A percentile compares a stretch with the other conserved stretches of the same genome.
phyloP scores from a whole-genome alignment of 2,888 invertebrate genomes.

The Harmothoe impar region DNA sequence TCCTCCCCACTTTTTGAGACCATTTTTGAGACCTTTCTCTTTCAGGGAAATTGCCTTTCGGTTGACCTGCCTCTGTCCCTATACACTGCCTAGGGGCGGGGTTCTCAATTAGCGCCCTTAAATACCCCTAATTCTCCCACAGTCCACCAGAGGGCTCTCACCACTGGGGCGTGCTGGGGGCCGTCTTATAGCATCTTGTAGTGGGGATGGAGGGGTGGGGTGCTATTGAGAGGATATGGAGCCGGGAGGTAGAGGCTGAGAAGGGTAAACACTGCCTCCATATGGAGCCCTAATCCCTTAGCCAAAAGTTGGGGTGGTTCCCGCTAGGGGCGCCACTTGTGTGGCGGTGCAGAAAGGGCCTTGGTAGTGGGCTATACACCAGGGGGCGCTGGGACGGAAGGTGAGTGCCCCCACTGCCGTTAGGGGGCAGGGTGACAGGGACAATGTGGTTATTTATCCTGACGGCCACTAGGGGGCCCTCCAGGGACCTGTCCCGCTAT shows the following conservation, averaged over 20 bases:
- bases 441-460: not conserved
- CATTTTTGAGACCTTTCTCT: not conserved
- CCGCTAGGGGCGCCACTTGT: not conserved
- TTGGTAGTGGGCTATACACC: not conserved
- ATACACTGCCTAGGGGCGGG: not conserved
- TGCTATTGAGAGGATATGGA: not conserved
- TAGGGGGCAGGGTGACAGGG: slow-evolving; percentile 33
- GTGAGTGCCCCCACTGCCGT: not conserved
- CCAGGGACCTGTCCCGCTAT: not conserved
- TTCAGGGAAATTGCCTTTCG: not conserved
- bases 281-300: slow-evolving; percentile 34
- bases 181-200: not conserved
- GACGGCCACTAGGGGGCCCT: not conserved
- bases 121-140: not conserved
- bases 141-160: slow-evolving; percentile 31
- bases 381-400: not conserved
- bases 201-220: not conserved
- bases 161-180: slow-evolving; percentile 13
- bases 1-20: too few relatives aligned
- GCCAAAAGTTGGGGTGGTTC: not conserved
- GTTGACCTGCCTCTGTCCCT: not conserved
- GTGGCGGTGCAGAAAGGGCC: not conserved
- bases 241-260: not conserved
- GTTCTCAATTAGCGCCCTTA: slow-evolving; percentile 53
- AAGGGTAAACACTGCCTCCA: slow-evolving; percentile 26